phyloP scores from a whole-genome alignment of 2,888 invertebrate genomes.

The Hemithea aestivaria region DNA sequence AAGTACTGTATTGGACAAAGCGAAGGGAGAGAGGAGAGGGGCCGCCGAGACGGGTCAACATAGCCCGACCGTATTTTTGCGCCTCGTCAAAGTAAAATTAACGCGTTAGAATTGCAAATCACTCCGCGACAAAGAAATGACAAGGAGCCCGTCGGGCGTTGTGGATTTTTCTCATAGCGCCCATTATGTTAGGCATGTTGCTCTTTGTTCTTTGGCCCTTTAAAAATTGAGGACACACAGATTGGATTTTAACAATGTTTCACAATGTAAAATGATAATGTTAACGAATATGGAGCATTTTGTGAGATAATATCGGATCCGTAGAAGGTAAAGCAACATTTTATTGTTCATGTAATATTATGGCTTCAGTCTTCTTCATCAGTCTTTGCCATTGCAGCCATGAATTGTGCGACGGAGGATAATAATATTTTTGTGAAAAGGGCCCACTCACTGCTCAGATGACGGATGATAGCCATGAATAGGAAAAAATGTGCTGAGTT shows the following conservation, averaged over 20 bases:
- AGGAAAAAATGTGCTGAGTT: too few relatives aligned
- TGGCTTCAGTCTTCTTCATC: too few relatives aligned
- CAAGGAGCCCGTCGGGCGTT: conserved; percentile 56
- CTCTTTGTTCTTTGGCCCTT: conserved; percentile 39
- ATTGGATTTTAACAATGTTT: conserved; percentile 47
- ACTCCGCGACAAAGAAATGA: conserved; percentile 69
- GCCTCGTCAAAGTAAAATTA: conserved; percentile 76
- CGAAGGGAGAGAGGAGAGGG: conserved; percentile 20
- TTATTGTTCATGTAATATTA: conserved; percentile 23
- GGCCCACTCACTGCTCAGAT: too few relatives aligned
- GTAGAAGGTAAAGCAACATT: conserved; percentile 26
- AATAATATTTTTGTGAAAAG: too few relatives aligned
- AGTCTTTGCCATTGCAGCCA: too few relatives aligned
- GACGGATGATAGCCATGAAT: too few relatives aligned
- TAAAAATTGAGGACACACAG: conserved; percentile 47
- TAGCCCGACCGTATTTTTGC: conserved; percentile 64
- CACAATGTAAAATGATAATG: conserved; percentile 36
- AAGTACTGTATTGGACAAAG: conserved; percentile 11
- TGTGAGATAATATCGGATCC: conserved; percentile 40
- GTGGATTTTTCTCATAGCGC: conserved; percentile 70
- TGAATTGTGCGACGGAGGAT: too few relatives aligned
- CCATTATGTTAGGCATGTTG: conserved; percentile 55
- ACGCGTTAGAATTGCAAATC: conserved; percentile 76
- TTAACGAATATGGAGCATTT: conserved; percentile 40
- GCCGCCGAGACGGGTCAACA: conserved; percentile 47